A percentile compares a stretch with the other conserved stretches of the same genome.
phyloP scores from a whole-genome alignment of 2,888 invertebrate species.

The Ellobium chinense region DNA sequence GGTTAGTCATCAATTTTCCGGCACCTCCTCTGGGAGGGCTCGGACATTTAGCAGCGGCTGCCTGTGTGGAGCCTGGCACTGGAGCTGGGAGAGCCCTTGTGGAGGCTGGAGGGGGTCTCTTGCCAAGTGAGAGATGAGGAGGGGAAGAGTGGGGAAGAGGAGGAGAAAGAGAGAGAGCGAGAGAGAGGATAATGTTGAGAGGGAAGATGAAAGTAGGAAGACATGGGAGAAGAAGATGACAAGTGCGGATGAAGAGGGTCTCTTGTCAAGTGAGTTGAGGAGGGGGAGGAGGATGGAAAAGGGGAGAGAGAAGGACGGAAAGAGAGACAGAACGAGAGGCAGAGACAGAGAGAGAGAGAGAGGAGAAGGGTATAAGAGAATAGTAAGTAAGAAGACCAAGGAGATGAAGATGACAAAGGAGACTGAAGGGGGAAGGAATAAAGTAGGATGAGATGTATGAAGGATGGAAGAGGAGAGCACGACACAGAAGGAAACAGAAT shows the following conservation, averaged over 20 bases:
- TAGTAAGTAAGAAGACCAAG: neutral
- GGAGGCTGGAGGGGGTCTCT: neutral
- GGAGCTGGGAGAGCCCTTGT: neutral
- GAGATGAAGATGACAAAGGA: neutral
- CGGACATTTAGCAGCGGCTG: constrained; percentile 17
- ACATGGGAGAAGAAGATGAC: neutral
- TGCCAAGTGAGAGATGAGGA: neutral
- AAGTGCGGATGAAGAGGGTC: too few relatives aligned
- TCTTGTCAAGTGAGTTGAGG: too few relatives aligned
- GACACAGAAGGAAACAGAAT: neutral
- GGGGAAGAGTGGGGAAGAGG: neutral
- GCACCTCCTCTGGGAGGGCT: neutral
- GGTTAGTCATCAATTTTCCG: constrained; percentile 30
- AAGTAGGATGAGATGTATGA: neutral
- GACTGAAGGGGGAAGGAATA: neutral
- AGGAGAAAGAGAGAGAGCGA: constrained; percentile 14
- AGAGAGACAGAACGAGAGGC: neutral
- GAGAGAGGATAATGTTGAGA: neutral
- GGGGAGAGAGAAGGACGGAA: neutral
- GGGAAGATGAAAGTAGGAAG: neutral
- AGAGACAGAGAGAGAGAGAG: neutral
- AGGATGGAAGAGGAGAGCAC: neutral
- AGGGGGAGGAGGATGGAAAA: neutral
- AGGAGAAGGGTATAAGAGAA: neutral
- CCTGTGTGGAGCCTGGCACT: neutral